phyloP scores from a whole-genome alignment of 2,888 invertebrate species.

The Macropis europaea region DNA sequence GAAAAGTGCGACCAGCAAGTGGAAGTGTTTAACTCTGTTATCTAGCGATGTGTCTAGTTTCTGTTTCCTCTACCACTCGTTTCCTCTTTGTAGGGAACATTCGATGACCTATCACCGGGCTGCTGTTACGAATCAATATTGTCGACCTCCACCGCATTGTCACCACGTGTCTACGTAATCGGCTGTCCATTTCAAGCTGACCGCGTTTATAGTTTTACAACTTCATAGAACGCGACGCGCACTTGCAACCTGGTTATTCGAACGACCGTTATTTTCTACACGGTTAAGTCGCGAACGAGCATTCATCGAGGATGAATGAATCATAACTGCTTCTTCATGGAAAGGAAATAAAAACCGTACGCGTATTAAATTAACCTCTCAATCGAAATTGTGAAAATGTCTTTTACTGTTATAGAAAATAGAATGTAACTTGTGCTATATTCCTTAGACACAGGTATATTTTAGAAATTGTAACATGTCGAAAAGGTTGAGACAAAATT shows the following conservation, averaged over 20 bases:
- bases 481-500: no score
- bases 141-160: constrained; percentile 47
- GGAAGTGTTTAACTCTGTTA: constrained; percentile 32
- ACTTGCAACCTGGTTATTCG: background rate
- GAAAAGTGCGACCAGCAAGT: constrained; percentile 2
- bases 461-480: no score
- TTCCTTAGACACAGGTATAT: no score
- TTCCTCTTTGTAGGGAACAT: constrained; percentile 24
- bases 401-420: no score
- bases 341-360: no score
- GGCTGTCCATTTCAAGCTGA: constrained; percentile 43
- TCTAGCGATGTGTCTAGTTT: constrained; percentile 23
- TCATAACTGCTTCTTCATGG: background rate
- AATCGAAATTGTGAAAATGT: no score
- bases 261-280: constrained; percentile 9
- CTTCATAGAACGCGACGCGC: constrained; percentile 16
- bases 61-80: constrained; percentile 18
- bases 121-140: constrained; percentile 54
- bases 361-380: no score
- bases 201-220: constrained; percentile 45
- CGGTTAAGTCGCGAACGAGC: background rate
- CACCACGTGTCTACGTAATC: constrained; percentile 36
- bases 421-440: no score
- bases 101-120: constrained; percentile 42
- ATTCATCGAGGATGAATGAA: background rate